phyloP scores from a whole-genome alignment of 1,140 invertebrate species.

The Drosophila parabipectinata region DNA sequence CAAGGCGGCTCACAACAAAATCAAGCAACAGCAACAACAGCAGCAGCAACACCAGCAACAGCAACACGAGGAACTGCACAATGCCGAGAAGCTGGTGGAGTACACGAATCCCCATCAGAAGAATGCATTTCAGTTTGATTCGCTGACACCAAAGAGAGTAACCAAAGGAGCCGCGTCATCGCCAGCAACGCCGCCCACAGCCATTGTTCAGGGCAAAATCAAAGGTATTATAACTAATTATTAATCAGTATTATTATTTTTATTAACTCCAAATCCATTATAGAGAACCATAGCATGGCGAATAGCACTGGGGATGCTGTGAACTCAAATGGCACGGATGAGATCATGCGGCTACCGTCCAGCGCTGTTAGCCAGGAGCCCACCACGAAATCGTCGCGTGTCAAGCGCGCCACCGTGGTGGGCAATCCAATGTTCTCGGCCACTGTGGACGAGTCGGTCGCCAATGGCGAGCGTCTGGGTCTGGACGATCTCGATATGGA shows the following conservation, averaged over 20 bases:
- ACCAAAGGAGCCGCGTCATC: conserved; percentile 55
- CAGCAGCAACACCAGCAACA: conserved; percentile 54
- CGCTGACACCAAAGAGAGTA: conserved; percentile 81
- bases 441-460: conserved; percentile 84
- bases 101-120: conserved; percentile 78
- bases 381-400: conserved; percentile 84
- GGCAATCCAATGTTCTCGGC: conserved; percentile 93
- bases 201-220: conserved; percentile 27
- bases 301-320: conserved; percentile 66
- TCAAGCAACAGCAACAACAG: conserved; percentile 60
- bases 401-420: conserved; percentile 92
- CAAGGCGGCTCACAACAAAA: conserved; percentile 60
- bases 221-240: conserved; percentile 20
- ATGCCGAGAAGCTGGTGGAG: conserved; percentile 82
- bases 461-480: conserved; percentile 86
- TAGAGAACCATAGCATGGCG: conserved; percentile 65
- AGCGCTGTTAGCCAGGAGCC: conserved; percentile 80
- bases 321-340: conserved; percentile 70
- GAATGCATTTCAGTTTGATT: conserved; percentile 83
- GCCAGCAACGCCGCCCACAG: conserved; percentile 34
- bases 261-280: no score
- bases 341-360: conserved; percentile 67
- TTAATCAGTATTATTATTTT: no score
- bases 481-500: conserved; percentile 95
- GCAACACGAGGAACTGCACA: conserved; percentile 75